Conservation (phyloP, 2,888 invertebrate species). For the Azorinus chamasolen region DNA sequence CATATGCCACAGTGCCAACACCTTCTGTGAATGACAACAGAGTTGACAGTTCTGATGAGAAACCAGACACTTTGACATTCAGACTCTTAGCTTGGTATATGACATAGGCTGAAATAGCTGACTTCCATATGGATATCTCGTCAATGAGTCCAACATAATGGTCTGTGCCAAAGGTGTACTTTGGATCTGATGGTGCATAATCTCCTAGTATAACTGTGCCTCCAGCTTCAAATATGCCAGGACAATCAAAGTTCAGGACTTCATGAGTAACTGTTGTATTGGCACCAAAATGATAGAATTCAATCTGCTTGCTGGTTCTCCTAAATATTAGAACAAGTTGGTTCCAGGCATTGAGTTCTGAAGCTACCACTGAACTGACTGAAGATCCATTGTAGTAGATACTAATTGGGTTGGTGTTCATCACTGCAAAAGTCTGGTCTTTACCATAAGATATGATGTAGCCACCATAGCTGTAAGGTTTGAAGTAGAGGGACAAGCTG, state of each 20-base stretch:
- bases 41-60: conserved; percentile 62
- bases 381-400: conserved; percentile 40
- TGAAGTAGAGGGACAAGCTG: conserved; percentile 73
- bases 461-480: conserved; percentile 67
- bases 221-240: conserved; percentile 60
- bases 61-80: conserved; percentile 69
- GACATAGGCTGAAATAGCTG: conserved; percentile 63
- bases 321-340: conserved; percentile 72
- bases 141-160: conserved; percentile 71
- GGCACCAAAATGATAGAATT: conserved; percentile 68
- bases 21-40: conserved; percentile 73
- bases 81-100: conserved; percentile 73
- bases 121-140: conserved; percentile 73
- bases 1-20: conserved; percentile 64
- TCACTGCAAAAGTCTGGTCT: conserved; percentile 66
- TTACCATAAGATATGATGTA: conserved; percentile 69
- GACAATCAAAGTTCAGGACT: conserved; percentile 55
- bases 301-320: conserved; percentile 32
- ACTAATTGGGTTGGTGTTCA: conserved; percentile 64
- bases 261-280: conserved; percentile 63
- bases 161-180: conserved; percentile 33
- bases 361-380: conserved; percentile 26
- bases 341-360: conserved; percentile 68
- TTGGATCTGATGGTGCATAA: conserved; percentile 68
- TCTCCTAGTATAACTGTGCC: conserved; percentile 71